phyloP scores from a whole-genome alignment of 2,797 vertebrate species.

The Bucorvus abyssinicus region DNA sequence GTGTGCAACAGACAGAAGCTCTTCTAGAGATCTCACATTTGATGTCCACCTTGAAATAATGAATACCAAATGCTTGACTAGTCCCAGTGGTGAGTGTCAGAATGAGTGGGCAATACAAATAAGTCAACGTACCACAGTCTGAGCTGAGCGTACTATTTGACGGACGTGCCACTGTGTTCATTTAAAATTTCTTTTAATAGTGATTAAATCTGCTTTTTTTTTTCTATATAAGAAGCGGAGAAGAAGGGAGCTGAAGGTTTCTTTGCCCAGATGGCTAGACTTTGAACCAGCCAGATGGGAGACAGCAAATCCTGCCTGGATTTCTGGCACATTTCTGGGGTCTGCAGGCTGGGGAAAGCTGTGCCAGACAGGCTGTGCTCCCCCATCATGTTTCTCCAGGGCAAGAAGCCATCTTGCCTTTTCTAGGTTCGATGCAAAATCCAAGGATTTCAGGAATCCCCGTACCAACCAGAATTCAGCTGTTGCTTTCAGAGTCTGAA shows the following conservation, averaged over 20 bases:
- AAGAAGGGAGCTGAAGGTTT: neutral
- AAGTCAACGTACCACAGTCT: neutral
- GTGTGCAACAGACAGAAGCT: neutral
- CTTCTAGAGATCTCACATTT: neutral
- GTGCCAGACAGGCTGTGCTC: neutral
- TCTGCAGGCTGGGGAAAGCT: neutral
- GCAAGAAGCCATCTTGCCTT: neutral
- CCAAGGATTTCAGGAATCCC: neutral
- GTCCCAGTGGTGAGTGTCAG: neutral
- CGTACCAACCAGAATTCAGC: neutral
- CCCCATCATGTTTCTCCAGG: neutral
- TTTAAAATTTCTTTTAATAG: neutral
- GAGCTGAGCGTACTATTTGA: neutral
- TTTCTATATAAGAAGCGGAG: neutral
- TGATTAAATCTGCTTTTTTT: neutral
- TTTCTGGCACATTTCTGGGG: conserved; percentile 30
- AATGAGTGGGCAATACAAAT: neutral
- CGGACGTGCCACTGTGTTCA: neutral
- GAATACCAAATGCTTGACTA: neutral
- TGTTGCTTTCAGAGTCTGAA: neutral
- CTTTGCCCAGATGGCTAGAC: conserved; percentile 27
- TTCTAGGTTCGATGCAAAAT: neutral
- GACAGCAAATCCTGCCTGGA: neutral
- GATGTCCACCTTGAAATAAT: neutral
- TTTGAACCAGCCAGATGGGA: conserved; percentile 35